These are phyloP conservation scores for Periphyllus acericola DNA, from an alignment of 2,888 invertebrate genomes.

Conservation along the genomic window DNA sequence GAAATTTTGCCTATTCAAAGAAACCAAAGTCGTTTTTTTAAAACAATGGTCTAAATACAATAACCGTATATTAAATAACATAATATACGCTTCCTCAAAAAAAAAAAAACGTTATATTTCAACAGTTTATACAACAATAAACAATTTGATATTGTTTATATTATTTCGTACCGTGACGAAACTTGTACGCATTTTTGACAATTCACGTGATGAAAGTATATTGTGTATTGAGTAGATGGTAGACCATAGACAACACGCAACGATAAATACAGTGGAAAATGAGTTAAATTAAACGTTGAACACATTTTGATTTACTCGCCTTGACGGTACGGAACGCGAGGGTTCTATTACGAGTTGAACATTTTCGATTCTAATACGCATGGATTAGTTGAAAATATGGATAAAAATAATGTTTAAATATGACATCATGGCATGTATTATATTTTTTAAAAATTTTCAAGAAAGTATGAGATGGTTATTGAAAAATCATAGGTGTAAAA, in stretches of 20 bases:
- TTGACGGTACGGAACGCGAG: background rate
- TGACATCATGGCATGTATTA: too few relatives aligned
- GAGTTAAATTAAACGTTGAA: too few relatives aligned
- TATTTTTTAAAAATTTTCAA: too few relatives aligned
- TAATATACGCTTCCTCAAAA: background rate
- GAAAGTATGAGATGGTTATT: too few relatives aligned
- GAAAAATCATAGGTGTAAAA: too few relatives aligned
- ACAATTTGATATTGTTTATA: slow-evolving; percentile 18
- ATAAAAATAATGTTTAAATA: too few relatives aligned
- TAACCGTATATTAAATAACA: background rate
- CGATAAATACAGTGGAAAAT: too few relatives aligned
- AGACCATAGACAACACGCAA: background rate
- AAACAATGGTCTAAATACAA: background rate
- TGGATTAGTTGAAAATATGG: too few relatives aligned
- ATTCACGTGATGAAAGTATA: background rate
- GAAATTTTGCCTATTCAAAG: background rate
- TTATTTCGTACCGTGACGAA: slow-evolving; percentile 19
- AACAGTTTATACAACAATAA: background rate
- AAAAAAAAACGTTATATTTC: background rate
- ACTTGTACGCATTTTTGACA: background rate
- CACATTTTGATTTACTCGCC: too few relatives aligned
- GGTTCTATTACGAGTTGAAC: background rate
- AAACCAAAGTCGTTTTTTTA: background rate
- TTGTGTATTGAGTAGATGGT: background rate
- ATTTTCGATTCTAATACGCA: too few relatives aligned